Evolutionary conservation across 1,140 invertebrate genomes (phyloP).

Genomic region (Bradynema listronoti): DNA sequence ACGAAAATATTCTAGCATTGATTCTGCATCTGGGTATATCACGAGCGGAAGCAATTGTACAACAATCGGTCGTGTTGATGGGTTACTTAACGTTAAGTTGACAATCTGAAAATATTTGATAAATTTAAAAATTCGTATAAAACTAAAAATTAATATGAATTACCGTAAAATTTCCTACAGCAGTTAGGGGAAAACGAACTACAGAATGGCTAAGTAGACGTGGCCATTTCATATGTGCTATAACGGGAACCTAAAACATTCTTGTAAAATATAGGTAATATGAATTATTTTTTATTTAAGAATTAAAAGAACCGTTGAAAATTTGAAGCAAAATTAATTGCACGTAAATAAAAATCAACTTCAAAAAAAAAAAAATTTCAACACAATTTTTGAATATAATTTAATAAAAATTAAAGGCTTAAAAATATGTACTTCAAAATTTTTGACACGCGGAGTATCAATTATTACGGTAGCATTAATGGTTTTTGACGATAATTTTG

Average conservation of each 20-base stretch:
- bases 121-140: no score
- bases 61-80: conserved; percentile 60
- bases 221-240: conserved; percentile 70
- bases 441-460: conserved; percentile 68
- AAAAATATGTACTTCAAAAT: conserved; percentile 39
- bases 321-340: no score
- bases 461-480: conserved; percentile 70
- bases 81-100: conserved; percentile 63
- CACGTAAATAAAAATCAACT: no score
- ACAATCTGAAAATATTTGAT: conserved; percentile 58
- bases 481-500: conserved; percentile 53
- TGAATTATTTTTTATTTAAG: no score
- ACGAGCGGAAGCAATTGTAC: conserved; percentile 62
- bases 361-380: no score
- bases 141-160: conserved; percentile 8
- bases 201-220: conserved; percentile 61
- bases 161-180: conserved; percentile 72
- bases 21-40: conserved; percentile 62
- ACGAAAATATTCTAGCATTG: conserved; percentile 59
- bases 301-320: no score
- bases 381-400: no score
- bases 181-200: conserved; percentile 72
- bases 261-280: no score
- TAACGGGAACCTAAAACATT: conserved; percentile 56
- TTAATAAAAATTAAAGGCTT: no score